These are phyloP conservation scores for Margarornis squamiger DNA, from an alignment of 2,797 vertebrate species.

Conservation along the genomic window DNA sequence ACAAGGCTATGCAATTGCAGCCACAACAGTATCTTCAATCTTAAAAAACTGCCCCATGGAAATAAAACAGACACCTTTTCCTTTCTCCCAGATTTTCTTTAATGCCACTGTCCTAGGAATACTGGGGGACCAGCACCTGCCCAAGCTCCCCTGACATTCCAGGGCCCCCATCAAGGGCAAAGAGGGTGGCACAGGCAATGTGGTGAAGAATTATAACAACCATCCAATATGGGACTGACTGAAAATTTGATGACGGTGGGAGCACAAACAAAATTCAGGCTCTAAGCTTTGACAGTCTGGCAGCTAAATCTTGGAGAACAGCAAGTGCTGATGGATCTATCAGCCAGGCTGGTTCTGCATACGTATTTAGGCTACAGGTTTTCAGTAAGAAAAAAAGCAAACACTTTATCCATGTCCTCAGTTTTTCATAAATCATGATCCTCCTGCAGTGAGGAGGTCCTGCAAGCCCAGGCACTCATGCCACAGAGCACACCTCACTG, in stretches of 20 bases:
- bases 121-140: background rate
- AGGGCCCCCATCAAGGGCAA: background rate
- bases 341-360: background rate
- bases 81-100: background rate
- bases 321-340: background rate
- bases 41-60: background rate
- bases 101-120: background rate
- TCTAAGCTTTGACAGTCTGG: background rate
- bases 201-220: background rate
- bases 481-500: background rate
- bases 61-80: background rate
- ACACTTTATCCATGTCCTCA: background rate
- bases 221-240: background rate
- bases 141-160: background rate
- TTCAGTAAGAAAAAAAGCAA: background rate
- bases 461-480: rapidly evolving
- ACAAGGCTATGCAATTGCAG: background rate
- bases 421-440: background rate
- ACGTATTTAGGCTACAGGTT: background rate
- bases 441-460: rapidly evolving
- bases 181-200: rapidly evolving
- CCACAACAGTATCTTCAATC: background rate
- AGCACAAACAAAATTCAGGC: background rate
- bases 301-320: background rate
- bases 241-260: background rate